Evolutionary conservation across 2,888 invertebrate species (phyloP).

Genomic region (Anodontia alba): DNA sequence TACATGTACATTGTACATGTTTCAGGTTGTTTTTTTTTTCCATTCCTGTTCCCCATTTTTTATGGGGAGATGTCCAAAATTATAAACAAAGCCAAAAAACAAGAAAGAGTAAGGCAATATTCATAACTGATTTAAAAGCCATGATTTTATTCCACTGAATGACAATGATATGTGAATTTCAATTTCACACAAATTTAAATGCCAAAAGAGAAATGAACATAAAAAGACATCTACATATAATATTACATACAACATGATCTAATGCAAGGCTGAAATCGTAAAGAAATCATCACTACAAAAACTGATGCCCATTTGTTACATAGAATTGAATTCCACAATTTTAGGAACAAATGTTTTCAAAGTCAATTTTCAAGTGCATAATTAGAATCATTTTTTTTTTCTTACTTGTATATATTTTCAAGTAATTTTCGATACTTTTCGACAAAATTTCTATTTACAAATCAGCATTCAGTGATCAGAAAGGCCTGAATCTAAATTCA

Average conservation of each 20-base stretch:
- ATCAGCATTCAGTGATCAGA: slow-evolving; percentile 50
- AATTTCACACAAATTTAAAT: slow-evolving; percentile 29
- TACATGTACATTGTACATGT: too few relatives aligned
- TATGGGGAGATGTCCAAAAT: neutral
- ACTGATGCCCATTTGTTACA: slow-evolving; percentile 8
- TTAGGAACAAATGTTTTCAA: slow-evolving; percentile 46
- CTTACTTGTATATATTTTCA: slow-evolving; percentile 34
- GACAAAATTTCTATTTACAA: slow-evolving; percentile 66
- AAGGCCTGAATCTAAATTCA: slow-evolving; percentile 26
- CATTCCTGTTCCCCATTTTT: too few relatives aligned
- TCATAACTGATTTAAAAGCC: slow-evolving; percentile 16
- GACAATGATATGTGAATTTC: slow-evolving; percentile 44
- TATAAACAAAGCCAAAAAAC: neutral
- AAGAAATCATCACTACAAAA: neutral
- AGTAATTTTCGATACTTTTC: slow-evolving; percentile 56
- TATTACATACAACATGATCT: slow-evolving; percentile 29
- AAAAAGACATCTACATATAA: slow-evolving; percentile 8
- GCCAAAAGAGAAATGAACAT: slow-evolving; percentile 29
- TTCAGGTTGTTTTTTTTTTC: too few relatives aligned
- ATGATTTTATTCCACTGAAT: slow-evolving; percentile 40
- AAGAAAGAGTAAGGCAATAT: slow-evolving; percentile 6
- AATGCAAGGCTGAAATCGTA: slow-evolving; percentile 5
- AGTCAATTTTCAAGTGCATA: slow-evolving; percentile 56
- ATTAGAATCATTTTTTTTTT: slow-evolving; percentile 27
- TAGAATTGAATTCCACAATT: slow-evolving; percentile 27